Evolutionary conservation across 37 sponge, comb jelly and placozoan species (phyloP), one percentile per base, ranked within the genome.

Genomic region (Cliona cf. orientalis): DNA sequence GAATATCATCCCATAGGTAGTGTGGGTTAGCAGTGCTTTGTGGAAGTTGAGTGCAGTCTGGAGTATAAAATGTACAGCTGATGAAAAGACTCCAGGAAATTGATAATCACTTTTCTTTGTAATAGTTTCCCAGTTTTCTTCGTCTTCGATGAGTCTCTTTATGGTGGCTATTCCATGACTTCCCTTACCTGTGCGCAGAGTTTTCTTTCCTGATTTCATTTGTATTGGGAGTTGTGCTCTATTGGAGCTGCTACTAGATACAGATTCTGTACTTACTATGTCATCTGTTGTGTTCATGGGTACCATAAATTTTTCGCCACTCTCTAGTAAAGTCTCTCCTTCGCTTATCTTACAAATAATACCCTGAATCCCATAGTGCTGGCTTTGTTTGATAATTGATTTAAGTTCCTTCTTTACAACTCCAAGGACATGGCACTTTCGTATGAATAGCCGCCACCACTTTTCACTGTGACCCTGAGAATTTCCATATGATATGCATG

Each of bases 61-160:
- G 1, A 3, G 42, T 11, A 29, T 42, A 70, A 29, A 28, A 70
- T 22, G 25, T 25, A 22, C 25, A 55, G 41, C 12, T 9, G 38
- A 23, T 11, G 69, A 37, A 23, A 46, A 73, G 21, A 33, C 21
- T 31, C 79, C 79, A 78, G 49, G 79, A 78, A 65, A 78, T 3
- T 78, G 79, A 41, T 65, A 78, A 21, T 78, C 79, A 43, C 36
- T 42, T 43, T 65, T 65, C 26, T 45, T 41, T 29, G 46, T 34
- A 26, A 65, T 40, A 22, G 68, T 46, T 66, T 64, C 28, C 67
- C 79, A 78, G n/a, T 78, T 78, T 65, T 78, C 67, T 66, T 43
- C 21, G 37, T 64, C 66, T 22, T 37, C 46, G 32, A 78, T 32
- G 21, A 78, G 32, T 43, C 25, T n/a, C 26, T 55, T 64, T 36